phyloP scores from a whole-genome alignment of 1,140 invertebrate genomes.

The Pemphigus obesinymphae region DNA sequence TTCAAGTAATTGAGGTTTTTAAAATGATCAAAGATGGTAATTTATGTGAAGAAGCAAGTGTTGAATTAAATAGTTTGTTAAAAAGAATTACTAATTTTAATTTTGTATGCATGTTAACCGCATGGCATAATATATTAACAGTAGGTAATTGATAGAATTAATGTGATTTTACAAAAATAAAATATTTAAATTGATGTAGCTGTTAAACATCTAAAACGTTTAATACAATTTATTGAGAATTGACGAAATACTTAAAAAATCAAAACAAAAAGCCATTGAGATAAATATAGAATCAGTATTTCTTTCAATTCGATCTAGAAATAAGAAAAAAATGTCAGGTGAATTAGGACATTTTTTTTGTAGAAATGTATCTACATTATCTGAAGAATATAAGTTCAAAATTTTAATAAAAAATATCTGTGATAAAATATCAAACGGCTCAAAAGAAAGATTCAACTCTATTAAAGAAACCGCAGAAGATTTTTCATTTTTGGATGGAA shows the following conservation, averaged over 20 bases:
- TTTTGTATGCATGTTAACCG: not conserved
- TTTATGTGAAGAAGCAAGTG: not conserved
- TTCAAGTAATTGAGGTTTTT: not conserved
- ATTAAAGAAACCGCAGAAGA: not conserved
- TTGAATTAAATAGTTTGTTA: not conserved
- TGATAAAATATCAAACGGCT: not conserved
- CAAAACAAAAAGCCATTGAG: not conserved
- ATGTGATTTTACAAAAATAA: conserved; percentile 1
- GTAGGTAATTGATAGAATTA: not conserved
- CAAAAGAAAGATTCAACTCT: not conserved
- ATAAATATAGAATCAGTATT: not conserved
- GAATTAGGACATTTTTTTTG: not conserved
- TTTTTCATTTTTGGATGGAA: not conserved
- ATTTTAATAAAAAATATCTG: not conserved
- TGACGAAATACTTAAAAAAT: not conserved
- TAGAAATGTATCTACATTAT: not conserved
- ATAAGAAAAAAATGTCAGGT: not conserved
- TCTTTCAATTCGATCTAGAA: not conserved
- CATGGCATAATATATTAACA: not conserved
- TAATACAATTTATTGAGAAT: not conserved
- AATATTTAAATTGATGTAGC: not conserved
- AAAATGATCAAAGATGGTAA: not conserved
- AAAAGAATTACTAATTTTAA: not conserved
- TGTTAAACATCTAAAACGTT: not conserved
- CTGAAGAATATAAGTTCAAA: not conserved